Evolutionary conservation across 2,113 vertebrate species (phyloP).

Genomic region (Eclectus roratus): DNA sequence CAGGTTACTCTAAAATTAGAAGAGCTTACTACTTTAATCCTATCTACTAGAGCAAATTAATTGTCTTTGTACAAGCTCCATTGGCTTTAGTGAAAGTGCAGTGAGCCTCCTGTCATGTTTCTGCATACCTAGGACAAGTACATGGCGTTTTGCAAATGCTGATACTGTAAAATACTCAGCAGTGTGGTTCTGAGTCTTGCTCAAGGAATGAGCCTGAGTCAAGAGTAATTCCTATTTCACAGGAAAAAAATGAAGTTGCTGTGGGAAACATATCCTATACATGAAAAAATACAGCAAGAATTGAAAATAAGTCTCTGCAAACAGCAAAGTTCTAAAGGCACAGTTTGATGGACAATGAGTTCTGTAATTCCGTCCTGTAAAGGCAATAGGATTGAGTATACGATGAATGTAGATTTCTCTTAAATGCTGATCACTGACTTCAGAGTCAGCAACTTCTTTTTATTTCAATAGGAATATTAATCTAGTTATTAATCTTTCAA

Average conservation of each 20-base stretch:
- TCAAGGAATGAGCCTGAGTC: background rate
- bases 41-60: background rate
- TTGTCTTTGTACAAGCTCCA: background rate
- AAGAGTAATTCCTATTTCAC: background rate
- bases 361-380: background rate
- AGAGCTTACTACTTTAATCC: background rate
- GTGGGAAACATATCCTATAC: background rate
- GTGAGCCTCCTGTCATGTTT: background rate
- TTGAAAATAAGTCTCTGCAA: background rate
- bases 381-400: background rate
- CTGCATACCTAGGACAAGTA: background rate
- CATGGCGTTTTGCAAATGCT: background rate
- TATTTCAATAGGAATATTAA: background rate
- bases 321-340: background rate
- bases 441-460: background rate
- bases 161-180: background rate
- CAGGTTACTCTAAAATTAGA: conserved; percentile 32
- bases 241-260: background rate
- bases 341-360: background rate
- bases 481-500: background rate
- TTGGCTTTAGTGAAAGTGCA: background rate
- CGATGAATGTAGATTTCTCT: background rate
- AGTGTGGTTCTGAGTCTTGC: background rate
- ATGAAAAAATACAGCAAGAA: background rate
- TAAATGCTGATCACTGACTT: background rate